Base-by-base conservation (phyloP, 2,113 vertebrate species). In the Halcyon malimbica region DNA sequence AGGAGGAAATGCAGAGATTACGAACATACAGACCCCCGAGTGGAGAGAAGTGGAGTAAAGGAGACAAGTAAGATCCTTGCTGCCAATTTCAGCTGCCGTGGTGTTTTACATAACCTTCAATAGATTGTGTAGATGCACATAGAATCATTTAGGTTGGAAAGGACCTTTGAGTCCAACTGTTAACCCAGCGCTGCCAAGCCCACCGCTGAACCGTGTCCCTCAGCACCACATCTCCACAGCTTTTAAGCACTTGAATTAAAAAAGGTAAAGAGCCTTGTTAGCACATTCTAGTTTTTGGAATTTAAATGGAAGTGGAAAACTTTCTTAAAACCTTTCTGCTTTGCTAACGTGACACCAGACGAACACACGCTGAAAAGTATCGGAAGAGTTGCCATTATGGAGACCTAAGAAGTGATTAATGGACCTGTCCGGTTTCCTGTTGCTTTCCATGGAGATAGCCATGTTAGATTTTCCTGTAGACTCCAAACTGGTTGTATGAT, bases 41-140 rank as follows among this genome's bases (percentile, higher is more conserved):
- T 67, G 96, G 98, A 12, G 99, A 99, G 83, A 99, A 98, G 50
- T 99, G 99, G 99, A 99, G 98, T 87, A 99, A 99, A 99, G 99
- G 99, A 94, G 99, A 99, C 96, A 99, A 99, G 99, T 99, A 98
- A 95, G 98, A 82, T 28, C 91, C 35, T 70, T 13, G 6, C 1
- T 19, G 5, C 18, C 9, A 5, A 16, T 39, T 18, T 9, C 5
- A 15, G 23, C 13, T 1, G 3, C 11, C 31, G 65, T 51, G 10
- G 1, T 2, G 11, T 44, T 31, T 63, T 65, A 46, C 21, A 3
- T 2, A 39, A 31, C 2, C 13, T 41, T 51, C 33, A 16, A 2
- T 2, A 25, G 21, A 1, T 67, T 14, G 6, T 39, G 35, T 28
- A 6, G 35, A 1, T 76, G 4, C 24, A 9, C 16, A 5, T 65